Evolutionary conservation across 2,797 vertebrate species (phyloP).

Genomic region (Triplophysa bombifrons): DNA sequence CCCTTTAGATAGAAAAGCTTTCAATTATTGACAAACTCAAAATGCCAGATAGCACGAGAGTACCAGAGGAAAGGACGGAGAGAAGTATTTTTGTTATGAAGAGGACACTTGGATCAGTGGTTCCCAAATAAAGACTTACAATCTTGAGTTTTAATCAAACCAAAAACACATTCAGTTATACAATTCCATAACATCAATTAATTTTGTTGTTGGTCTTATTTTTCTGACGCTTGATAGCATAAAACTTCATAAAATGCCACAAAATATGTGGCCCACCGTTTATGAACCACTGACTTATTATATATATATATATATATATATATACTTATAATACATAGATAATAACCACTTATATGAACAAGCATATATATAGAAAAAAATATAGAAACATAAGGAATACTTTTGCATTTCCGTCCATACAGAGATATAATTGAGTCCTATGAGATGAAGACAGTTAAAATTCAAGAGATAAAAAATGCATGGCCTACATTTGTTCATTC

Average conservation of each 20-base stretch:
- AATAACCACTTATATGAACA: not conserved
- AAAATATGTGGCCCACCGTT: too few relatives aligned
- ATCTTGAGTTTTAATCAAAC: too few relatives aligned
- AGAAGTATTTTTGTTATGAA: not conserved
- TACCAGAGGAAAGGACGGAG: conserved; percentile 26
- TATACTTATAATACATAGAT: too few relatives aligned
- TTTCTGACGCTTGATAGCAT: too few relatives aligned
- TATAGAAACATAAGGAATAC: not conserved
- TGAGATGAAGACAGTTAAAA: not conserved
- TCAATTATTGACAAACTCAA: conserved; percentile 57
- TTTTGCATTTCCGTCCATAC: not conserved
- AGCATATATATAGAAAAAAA: not conserved
- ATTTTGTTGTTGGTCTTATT: too few relatives aligned
- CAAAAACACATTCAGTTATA: too few relatives aligned
- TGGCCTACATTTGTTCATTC: not conserved
- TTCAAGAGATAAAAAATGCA: not conserved
- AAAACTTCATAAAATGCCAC: too few relatives aligned
- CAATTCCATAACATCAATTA: too few relatives aligned
- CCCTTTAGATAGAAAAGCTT: conserved; percentile 49
- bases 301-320: too few relatives aligned
- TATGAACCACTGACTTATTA: too few relatives aligned
- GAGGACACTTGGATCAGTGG: not conserved
- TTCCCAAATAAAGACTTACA: too few relatives aligned
- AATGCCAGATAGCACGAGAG: conserved; percentile 36
- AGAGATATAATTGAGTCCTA: not conserved